Evolutionary conservation across 2,888 invertebrate genomes (phyloP), one percentile per base, ranked within the genome.

Genomic region (Synergus japonicus): DNA sequence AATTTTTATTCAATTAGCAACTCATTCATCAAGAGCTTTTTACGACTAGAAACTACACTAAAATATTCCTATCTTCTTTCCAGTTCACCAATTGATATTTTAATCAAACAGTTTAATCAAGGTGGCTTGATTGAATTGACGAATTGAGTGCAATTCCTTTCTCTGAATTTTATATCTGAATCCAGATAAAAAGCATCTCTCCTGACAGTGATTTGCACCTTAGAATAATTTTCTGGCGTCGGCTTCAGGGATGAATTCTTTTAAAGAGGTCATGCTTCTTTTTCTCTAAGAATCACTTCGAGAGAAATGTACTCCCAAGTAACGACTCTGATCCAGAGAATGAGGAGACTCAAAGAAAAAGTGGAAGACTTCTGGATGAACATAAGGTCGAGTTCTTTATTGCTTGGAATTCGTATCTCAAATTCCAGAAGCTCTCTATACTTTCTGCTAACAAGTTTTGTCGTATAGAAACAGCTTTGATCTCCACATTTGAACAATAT

Each of bases 291-390:
- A 49, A 69, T 69, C 49, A 69, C 18, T 69, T 69, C 49, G 69
- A 69, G 69, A 69, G 49, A 69, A 69, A 69, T 69, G 37, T 46
- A 69, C 69, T 69, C 69, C 69, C 67, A 46, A 29, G 49, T 69
- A 49, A 29, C 46, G 69, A 69, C 49, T 69, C 69, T 66, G 49
- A 29, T 49, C 29, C 69, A 49, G 29, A 29, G 69, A 49, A 69
- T 49, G 49, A 49, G 15, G 49, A 49, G 49, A 49, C 46, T 22
- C 69, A 9, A 29, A 69, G 43, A 69, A 69, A 69, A 69, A 69
- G 69, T 69, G 69, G 60, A 60, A 60, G 60, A 60, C 60, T 60
- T 60, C 60, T 22, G 60, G 69, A 69, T 49, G 49, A 69, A 69
- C 69, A 69, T 49, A 49, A 46, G 22, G 49, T 69, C 69, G 29